Conservation (phyloP, 92 coral and sea anemone genomes). For the Pocillopora meandrina region DNA sequence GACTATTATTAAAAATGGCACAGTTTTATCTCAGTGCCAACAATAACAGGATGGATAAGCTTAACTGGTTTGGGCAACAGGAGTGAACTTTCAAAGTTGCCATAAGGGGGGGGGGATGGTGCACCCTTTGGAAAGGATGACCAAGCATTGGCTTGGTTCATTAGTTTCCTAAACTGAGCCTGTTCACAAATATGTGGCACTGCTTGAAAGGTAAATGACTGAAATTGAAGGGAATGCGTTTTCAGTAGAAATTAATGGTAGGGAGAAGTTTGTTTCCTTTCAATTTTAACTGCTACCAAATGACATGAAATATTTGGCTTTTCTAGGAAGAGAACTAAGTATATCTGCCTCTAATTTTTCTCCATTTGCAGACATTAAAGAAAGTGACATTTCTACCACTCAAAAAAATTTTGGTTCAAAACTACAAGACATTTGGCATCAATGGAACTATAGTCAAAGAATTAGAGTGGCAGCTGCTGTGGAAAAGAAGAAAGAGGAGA, state of each 20-base stretch:
- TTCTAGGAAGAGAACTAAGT: slow-evolving; percentile 57
- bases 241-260: slow-evolving; percentile 46
- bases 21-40: slow-evolving; percentile 39
- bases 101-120: slow-evolving; percentile 1
- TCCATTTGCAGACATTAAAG: slow-evolving; percentile 66
- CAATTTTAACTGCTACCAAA: no score
- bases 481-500: slow-evolving; percentile 10
- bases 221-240: slow-evolving; percentile 40
- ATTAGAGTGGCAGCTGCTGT: slow-evolving; percentile 53
- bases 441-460: slow-evolving; percentile 50
- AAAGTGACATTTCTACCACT: slow-evolving; percentile 15
- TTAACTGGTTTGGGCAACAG: background rate
- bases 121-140: no score
- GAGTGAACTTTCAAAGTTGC: slow-evolving; percentile 32
- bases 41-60: slow-evolving; percentile 41
- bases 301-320: slow-evolving; percentile 52
- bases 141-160: background rate
- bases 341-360: slow-evolving; percentile 63
- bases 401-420: slow-evolving; percentile 28
- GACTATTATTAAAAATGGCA: background rate
- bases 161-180: slow-evolving; percentile 46
- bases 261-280: slow-evolving; percentile 32
- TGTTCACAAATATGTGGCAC: slow-evolving; percentile 34
- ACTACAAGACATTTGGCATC: slow-evolving; percentile 40
- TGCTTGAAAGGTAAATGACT: slow-evolving; percentile 47